Percentiles rank a stretch among this genome's conserved stretches.
These are phyloP conservation scores for Melanargia galathea DNA, from an alignment of 2,888 invertebrate genomes.

Conservation along the genomic window DNA sequence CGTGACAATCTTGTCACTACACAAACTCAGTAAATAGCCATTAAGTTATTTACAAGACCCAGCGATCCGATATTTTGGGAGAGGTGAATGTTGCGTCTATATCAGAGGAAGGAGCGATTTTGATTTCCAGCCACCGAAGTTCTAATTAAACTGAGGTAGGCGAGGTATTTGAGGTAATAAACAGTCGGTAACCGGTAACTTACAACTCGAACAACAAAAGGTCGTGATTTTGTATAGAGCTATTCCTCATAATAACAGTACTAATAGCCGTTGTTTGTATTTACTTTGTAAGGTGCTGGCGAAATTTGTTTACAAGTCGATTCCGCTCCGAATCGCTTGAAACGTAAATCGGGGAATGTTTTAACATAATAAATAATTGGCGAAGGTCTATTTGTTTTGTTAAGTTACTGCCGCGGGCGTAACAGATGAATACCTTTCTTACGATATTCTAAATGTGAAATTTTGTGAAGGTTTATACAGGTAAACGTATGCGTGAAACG, in stretches of 20 bases:
- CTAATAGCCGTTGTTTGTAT: slow-evolving; percentile 34
- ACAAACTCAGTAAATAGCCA: too few relatives aligned
- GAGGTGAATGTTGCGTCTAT: too few relatives aligned
- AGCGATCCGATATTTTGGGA: too few relatives aligned
- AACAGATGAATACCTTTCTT: not conserved
- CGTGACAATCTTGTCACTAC: too few relatives aligned
- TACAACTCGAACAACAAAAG: slow-evolving; percentile 23
- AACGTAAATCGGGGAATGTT: slow-evolving; percentile 36
- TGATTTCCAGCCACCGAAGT: not conserved
- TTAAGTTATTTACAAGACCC: too few relatives aligned
- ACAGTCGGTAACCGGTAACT: slow-evolving; percentile 18
- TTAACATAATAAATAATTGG: slow-evolving; percentile 35
- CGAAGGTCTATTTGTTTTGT: slow-evolving; percentile 12
- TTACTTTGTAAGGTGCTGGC: slow-evolving; percentile 35
- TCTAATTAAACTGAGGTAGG: slow-evolving; percentile 15
- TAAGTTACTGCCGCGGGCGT: not conserved
- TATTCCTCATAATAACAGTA: slow-evolving; percentile 37
- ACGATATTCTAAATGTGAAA: too few relatives aligned
- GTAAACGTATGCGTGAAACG: too few relatives aligned
- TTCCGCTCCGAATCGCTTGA: slow-evolving; percentile 33
- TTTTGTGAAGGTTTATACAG: too few relatives aligned
- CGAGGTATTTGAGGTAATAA: slow-evolving; percentile 9
- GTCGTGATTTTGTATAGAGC: slow-evolving; percentile 32
- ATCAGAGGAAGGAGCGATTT: not conserved
- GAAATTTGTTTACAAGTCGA: slow-evolving; percentile 39